A percentile compares a stretch with the other conserved stretches of the same genome.
Conservation (phyloP, 2,888 invertebrate genomes). For the Gasteruption jaculator region DNA sequence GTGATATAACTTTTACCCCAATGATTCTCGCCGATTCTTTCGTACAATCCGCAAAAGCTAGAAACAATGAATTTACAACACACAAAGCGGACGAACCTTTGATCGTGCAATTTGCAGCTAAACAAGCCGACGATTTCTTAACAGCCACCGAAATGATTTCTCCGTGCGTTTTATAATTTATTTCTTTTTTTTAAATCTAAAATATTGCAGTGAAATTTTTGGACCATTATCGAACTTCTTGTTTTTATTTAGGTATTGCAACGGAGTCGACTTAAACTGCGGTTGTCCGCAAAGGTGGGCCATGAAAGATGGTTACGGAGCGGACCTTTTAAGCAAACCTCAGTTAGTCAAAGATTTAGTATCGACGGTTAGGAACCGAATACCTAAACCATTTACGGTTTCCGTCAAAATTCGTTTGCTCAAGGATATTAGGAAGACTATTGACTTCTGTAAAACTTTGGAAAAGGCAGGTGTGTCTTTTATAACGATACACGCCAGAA, state of each 20-base stretch:
- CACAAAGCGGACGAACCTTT: slow-evolving; percentile 72
- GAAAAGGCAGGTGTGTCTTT: slow-evolving; percentile 86
- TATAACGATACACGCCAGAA: slow-evolving; percentile 88
- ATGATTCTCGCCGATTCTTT: slow-evolving; percentile 97
- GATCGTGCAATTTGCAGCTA: slow-evolving; percentile 93
- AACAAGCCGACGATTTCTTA: slow-evolving; percentile 75
- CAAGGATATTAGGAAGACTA: slow-evolving; percentile 65
- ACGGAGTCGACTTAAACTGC: slow-evolving; percentile 95
- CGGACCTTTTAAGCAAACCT: slow-evolving; percentile 76
- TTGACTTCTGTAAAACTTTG: slow-evolving; percentile 74
- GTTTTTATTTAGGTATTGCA: slow-evolving; percentile 61
- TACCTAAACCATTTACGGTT: slow-evolving; percentile 74
- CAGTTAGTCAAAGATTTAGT: slow-evolving; percentile 80
- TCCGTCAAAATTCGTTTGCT: slow-evolving; percentile 89
- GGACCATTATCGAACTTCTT: slow-evolving; percentile 19
- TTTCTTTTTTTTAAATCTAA: slow-evolving; percentile 13
- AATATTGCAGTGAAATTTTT: slow-evolving; percentile 10
- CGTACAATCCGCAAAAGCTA: slow-evolving; percentile 80
- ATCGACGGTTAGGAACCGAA: slow-evolving; percentile 66
- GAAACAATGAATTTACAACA: slow-evolving; percentile 77
- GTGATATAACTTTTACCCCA: slow-evolving; percentile 89
- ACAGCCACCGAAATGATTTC: slow-evolving; percentile 80
- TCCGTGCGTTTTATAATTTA: slow-evolving; percentile 56
- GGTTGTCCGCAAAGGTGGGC: slow-evolving; percentile 98
- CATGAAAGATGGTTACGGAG: slow-evolving; percentile 84